A percentile compares a stretch with the other conserved stretches of the same genome.
Conservation (phyloP, 2,797 vertebrate genomes). For the Gobionotothen gibberifrons region DNA sequence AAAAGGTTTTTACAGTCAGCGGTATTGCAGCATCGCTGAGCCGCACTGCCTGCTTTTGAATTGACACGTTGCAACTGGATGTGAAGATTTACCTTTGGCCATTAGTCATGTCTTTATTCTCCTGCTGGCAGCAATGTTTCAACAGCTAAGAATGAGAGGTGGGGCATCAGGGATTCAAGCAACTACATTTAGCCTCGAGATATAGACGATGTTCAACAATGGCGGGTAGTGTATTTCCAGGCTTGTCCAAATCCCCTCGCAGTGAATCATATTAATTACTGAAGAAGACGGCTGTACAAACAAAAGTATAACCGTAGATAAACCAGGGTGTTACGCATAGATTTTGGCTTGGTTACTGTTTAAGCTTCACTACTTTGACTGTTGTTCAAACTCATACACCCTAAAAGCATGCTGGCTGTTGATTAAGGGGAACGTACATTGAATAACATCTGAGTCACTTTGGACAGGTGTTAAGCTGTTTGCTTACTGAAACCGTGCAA, state of each 20-base stretch:
- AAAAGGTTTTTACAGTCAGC: constrained; percentile 32
- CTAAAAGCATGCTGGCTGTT: constrained; percentile 11
- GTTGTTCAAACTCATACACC: constrained; percentile 26
- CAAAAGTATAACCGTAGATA: constrained; percentile 10
- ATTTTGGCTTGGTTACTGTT: not conserved
- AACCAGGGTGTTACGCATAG: not conserved
- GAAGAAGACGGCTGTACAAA: constrained; percentile 28
- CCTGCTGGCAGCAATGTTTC: constrained; percentile 68
- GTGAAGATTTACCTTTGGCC: constrained; percentile 62
- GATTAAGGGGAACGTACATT: constrained; percentile 49
- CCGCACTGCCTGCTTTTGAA: constrained; percentile 52
- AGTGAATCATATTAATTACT: constrained; percentile 65
- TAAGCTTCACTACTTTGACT: constrained; percentile 10
- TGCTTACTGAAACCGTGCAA: constrained; percentile 50
- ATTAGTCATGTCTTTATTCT: constrained; percentile 74
- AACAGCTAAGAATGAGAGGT: constrained; percentile 71
- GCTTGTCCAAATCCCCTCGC: constrained; percentile 32
- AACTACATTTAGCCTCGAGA: constrained; percentile 62
- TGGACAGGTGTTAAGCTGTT: constrained; percentile 46
- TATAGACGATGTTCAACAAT: constrained; percentile 69
- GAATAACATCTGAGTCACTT: constrained; percentile 56
- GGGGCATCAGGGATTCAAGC: constrained; percentile 55
- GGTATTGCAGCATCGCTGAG: constrained; percentile 29
- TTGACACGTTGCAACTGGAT: constrained; percentile 70
- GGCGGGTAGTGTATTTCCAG: constrained; percentile 25